Conservation (phyloP, 2,888 invertebrate genomes). For the Reticulitermes lucifugus region DNA sequence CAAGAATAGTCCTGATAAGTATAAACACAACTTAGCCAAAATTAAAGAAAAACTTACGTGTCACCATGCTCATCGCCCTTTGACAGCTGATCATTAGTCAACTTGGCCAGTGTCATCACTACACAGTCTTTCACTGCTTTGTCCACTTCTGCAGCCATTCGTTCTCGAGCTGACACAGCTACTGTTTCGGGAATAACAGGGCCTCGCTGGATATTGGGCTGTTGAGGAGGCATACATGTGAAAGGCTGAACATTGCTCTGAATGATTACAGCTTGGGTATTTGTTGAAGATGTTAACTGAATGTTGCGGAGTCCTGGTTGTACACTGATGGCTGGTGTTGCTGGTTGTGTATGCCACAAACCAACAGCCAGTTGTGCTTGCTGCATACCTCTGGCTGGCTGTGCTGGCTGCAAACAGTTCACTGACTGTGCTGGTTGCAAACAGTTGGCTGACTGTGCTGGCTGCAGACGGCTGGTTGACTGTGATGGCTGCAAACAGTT, state of each 20-base stretch:
- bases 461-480: too few species aligned
- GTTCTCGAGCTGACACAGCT: neutral
- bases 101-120: neutral
- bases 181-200: neutral
- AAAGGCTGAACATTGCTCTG: too few species aligned
- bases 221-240: neutral
- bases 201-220: neutral
- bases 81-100: neutral
- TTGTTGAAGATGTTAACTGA: neutral
- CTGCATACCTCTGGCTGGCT: too few species aligned
- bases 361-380: too few species aligned
- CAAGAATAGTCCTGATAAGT: neutral
- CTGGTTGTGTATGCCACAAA: neutral
- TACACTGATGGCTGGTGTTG: neutral
- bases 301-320: neutral
- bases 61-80: neutral
- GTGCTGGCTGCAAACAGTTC: too few species aligned
- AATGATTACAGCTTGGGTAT: neutral
- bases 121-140: neutral
- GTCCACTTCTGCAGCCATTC: neutral
- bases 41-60: neutral
- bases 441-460: too few species aligned
- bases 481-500: too few species aligned
- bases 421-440: too few species aligned
- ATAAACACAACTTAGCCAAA: neutral